Evolutionary conservation across 2,113 vertebrate genomes (phyloP), one percentile per base, ranked within the genome.

Genomic region (Periophthalmus modestus): DNA sequence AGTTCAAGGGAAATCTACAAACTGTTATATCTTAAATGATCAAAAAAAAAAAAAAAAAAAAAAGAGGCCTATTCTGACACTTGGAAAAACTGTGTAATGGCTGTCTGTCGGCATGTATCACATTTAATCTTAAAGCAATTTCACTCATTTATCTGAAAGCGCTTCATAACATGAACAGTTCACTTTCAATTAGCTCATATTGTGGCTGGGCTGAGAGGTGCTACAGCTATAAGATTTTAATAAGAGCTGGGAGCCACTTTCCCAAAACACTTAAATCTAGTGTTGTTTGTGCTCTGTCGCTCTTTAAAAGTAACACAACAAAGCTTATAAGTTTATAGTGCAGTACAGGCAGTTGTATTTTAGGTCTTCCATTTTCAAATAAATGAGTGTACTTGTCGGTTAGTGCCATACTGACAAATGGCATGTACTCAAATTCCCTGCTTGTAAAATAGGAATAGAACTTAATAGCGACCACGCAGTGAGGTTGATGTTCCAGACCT

Each of bases 301-400:
- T 55, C 52, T 55, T 55, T 55, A 55, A 55, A 55, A 55, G 19
- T 55, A 21, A n/a, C n/a, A 55, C n/a, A 55, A 55, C 52, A n/a
- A 10, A 55, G 19, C 19, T 9, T 9, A 21, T 21, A 10, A 55
- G 19, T 55, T n/a, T 55, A 55, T 55, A 10, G 39, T 43, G 18
- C 16, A 19, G 16, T n/a, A 19, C 19, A 21, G 52, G 47, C 12
- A 16, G 47, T 48, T 48, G 47, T 14, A 12, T 48, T 48, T 48
- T 48, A 48, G 6, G 39, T 39, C 6, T 39, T 10, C 7, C 7
- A 43, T 10, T 48, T 48, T 48, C 47, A 48, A 48, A 16, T 48
- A 16, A 15, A 48, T 48, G 47, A 48, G 13, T 48, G 47, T 16
- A 48, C 16, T 52, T 7, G 16, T 19, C 5, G 48, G 48, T 52